phyloP scores from a whole-genome alignment of 2,797 vertebrate genomes.

The Manis pentadactyla region DNA sequence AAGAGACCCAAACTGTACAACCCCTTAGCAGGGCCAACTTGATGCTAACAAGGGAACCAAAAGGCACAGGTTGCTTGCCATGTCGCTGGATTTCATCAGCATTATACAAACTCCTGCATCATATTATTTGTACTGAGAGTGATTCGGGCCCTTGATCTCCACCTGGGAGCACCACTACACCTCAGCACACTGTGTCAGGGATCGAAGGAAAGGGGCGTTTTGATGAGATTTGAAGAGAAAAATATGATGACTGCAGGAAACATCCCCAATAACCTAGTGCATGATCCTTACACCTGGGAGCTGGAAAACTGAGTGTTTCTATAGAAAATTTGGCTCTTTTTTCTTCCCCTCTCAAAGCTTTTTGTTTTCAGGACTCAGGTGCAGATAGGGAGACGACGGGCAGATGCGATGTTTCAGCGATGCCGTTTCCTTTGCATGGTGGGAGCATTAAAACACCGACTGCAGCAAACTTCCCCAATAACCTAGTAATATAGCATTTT shows the following conservation, averaged over 20 bases:
- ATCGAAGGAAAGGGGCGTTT: constrained; percentile 22
- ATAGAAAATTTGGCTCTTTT: not conserved
- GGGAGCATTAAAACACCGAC: constrained; percentile 41
- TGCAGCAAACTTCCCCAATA: too few relatives aligned
- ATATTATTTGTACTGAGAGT: constrained; percentile 58
- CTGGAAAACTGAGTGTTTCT: constrained; percentile 41
- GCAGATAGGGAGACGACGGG: constrained; percentile 5
- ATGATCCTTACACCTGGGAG: not conserved
- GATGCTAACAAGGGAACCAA: constrained; percentile 62
- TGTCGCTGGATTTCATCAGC: constrained; percentile 61
- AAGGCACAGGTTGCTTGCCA: constrained; percentile 48
- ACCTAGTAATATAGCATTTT: not conserved
- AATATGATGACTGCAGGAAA: not conserved
- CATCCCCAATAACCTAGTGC: not conserved
- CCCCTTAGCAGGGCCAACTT: not conserved
- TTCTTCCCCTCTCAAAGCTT: not conserved
- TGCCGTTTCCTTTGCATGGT: constrained; percentile 15
- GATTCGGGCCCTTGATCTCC: constrained; percentile 55
- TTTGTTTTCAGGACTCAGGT: constrained; percentile 9
- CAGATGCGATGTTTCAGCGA: not conserved
- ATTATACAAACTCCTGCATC: constrained; percentile 56
- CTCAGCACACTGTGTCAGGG: not conserved
- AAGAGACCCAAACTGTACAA: constrained; percentile 44
- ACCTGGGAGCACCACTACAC: not conserved
- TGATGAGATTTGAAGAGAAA: constrained; percentile 33